Conservation (phyloP, 1,140 invertebrate genomes). For the Drosophila burlai region DNA sequence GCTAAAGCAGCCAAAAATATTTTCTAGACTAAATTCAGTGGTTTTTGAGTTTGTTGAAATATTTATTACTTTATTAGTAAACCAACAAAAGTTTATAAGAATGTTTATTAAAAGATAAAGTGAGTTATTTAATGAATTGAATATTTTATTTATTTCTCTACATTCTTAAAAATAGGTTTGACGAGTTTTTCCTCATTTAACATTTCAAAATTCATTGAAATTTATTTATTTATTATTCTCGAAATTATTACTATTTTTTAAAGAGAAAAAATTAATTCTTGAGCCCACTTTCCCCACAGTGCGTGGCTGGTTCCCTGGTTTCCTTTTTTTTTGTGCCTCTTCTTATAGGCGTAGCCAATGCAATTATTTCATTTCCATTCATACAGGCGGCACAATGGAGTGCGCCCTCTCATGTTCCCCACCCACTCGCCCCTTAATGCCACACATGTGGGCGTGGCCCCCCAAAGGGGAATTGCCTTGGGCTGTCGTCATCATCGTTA, state of each 20-base stretch:
- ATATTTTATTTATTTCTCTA: not conserved
- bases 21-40: not conserved
- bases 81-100: too few species aligned
- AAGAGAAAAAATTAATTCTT: not conserved
- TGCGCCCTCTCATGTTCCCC: not conserved
- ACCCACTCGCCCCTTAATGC: conserved; percentile 8
- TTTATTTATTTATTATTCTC: not conserved
- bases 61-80: not conserved
- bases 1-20: not conserved
- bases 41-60: not conserved
- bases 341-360: conserved; percentile 71
- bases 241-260: not conserved
- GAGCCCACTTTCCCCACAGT: not conserved
- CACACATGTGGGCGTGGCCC: conserved; percentile 32
- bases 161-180: fast-evolving
- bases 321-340: conserved; percentile 35
- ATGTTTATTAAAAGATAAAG: too few species aligned
- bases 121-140: not conserved
- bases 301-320: not conserved
- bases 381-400: conserved; percentile 36
- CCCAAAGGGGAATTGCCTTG: conserved; percentile 57
- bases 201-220: fast-evolving
- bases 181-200: not conserved
- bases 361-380: conserved; percentile 76
- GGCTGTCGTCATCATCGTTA: conserved; percentile 55